phyloP scores from a whole-genome alignment of 1,140 invertebrate species.

The Atopsyche davidsoni region DNA sequence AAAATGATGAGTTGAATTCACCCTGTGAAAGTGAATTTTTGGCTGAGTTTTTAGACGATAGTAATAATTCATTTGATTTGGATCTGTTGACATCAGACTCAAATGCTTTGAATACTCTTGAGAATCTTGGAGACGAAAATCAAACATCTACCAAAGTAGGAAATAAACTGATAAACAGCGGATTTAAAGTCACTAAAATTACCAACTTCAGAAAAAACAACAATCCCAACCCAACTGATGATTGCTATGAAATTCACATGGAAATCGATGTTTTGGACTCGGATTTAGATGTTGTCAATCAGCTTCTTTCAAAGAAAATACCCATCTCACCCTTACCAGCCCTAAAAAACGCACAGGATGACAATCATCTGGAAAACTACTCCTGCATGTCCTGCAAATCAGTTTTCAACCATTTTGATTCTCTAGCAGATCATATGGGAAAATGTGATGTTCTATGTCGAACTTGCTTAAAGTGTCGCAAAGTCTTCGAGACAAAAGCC shows the following conservation, averaged over 20 bases:
- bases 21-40: slow-evolving; percentile 16
- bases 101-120: slow-evolving; percentile 8
- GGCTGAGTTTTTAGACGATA: slow-evolving; percentile 15
- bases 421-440: slow-evolving; percentile 24
- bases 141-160: slow-evolving; percentile 5
- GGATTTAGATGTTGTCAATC: slow-evolving; percentile 26
- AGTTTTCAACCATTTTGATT: slow-evolving; percentile 22
- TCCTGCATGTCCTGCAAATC: slow-evolving; percentile 26
- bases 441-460: slow-evolving; percentile 17
- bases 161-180: slow-evolving; percentile 18
- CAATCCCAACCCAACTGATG: slow-evolving; percentile 8
- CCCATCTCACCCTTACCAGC: not conserved
- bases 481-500: slow-evolving; percentile 14
- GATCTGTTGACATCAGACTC: slow-evolving; percentile 13
- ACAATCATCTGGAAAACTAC: slow-evolving; percentile 14
- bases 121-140: slow-evolving; percentile 15
- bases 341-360: slow-evolving; percentile 1
- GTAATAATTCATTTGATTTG: slow-evolving; percentile 19
- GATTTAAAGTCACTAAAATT: slow-evolving; percentile 23
- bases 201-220: slow-evolving; percentile 11
- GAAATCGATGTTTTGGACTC: slow-evolving; percentile 27
- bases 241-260: slow-evolving; percentile 29
- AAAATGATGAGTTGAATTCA: slow-evolving; percentile 10
- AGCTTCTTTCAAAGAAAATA: slow-evolving; percentile 20
- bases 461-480: slow-evolving; percentile 14